Percentiles rank a stretch among this genome's conserved stretches.
Conservation (phyloP, 2,888 invertebrate genomes). For the Drosophila ezoana region DNA sequence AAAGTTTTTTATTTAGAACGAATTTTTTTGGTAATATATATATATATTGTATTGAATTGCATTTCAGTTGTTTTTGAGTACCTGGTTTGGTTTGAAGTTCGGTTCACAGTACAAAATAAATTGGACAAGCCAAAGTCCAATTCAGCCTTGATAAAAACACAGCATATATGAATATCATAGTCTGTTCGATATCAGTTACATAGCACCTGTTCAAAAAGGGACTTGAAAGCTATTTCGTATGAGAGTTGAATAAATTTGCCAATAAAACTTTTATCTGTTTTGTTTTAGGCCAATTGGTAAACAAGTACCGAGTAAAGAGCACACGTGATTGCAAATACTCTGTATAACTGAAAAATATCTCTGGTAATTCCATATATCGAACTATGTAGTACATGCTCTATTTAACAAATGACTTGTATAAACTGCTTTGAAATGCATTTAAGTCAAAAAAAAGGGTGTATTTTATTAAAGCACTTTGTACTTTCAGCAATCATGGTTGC, state of each 20-base stretch:
- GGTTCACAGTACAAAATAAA: no score
- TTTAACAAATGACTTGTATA: constrained; percentile 2
- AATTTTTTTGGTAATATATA: no score
- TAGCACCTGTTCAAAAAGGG: neutral
- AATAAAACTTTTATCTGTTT: no score
- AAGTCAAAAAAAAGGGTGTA: neutral
- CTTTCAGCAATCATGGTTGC: neutral
- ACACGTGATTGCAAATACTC: neutral
- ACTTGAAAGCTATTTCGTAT: no score
- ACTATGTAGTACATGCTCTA: neutral
- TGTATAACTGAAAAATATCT: neutral
- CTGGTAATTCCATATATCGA: neutral
- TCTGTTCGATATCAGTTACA: neutral
- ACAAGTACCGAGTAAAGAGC: neutral
- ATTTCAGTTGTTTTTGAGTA: no score
- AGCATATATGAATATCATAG: neutral
- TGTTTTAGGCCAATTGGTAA: constrained; percentile 2
- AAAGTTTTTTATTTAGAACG: no score
- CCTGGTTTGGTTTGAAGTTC: no score
- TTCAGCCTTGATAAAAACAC: no score
- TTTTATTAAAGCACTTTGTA: neutral
- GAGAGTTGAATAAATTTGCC: no score
- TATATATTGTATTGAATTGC: no score
- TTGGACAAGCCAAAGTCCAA: no score
- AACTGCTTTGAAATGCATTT: constrained; percentile 5